Conservation (phyloP, 1,140 invertebrate species). For the Coboldia fuscipes region DNA sequence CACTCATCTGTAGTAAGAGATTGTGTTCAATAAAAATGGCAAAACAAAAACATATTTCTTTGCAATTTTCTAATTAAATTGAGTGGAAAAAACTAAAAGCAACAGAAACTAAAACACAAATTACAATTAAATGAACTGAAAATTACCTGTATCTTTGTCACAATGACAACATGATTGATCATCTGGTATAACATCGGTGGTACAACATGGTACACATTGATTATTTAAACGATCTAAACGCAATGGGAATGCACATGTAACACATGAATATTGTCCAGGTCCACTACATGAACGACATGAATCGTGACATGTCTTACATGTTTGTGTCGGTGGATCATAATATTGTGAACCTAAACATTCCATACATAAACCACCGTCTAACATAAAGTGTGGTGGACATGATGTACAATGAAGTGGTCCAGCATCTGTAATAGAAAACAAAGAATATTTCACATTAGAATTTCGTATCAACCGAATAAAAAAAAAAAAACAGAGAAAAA, state of each 20-base stretch:
- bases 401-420: constrained; percentile 49
- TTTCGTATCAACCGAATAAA: too few species aligned
- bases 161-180: constrained; percentile 38
- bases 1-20: too few species aligned
- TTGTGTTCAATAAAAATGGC: background rate
- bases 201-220: constrained; percentile 49
- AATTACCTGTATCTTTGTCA: constrained; percentile 40
- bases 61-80: too few species aligned
- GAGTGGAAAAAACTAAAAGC: background rate
- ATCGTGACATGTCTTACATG: constrained; percentile 40
- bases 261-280: constrained; percentile 43
- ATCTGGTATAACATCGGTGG: constrained; percentile 22
- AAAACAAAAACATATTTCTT: too few species aligned
- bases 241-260: constrained; percentile 36
- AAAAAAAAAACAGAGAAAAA: too few species aligned
- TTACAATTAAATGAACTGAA: background rate
- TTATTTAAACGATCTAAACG: constrained; percentile 43
- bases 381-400: constrained; percentile 44
- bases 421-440: constrained; percentile 25
- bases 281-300: constrained; percentile 47
- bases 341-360: constrained; percentile 49
- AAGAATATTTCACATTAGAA: background rate
- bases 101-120: background rate
- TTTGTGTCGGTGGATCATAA: constrained; percentile 41
- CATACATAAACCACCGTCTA: constrained; percentile 49